Base-by-base conservation (phyloP, 2,888 invertebrate species). In the Microctonus hyperodae region DNA sequence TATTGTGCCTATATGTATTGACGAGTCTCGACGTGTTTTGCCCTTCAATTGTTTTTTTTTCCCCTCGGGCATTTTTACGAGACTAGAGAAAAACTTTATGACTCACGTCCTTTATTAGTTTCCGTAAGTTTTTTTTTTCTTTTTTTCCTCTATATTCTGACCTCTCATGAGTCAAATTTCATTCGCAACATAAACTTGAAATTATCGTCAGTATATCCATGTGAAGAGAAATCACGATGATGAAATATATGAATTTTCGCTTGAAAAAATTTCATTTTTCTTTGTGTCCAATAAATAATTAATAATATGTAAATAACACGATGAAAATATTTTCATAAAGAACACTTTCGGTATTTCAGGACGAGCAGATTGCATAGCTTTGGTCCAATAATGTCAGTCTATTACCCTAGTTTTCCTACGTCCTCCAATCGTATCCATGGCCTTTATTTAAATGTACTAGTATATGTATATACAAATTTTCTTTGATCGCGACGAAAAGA, bases 91-190 rank as follows among this genome's bases (percentile, higher is more conserved):
- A 37, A 62, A 62, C 51, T 62, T 62, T 62, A 53, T 53, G 58
- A 48, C 57, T 62, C 61, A 50, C 66, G 48, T 35, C 37, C 62
- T 67, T 67, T 62, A 67, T 67, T 67, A 51, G 56, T 67, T 62
- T 58, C 51, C 61, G 23, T 51, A 48, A 67, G 37, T 22, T 62
- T 67, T 50, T 44, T 55, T 40, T 33, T 33, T 55, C n/a, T 31
- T 62, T 67, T 50, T 44, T 55, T n/a, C 16, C 16, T 31, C 0
- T 31, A 44, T 16, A n/a, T 7, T 55, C 10, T 55, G 16, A 16
- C 31, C n/a, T 28, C 31, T 10, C 55, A 33, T 28, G 55, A 31
- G 31, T 33, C 10, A 31, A 31, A 31, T 55, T 9, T 31, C 31
- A 57, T 33, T 35, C 37, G 11, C n/a, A 33, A 57, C 20, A 37